Evolutionary conservation across 2,888 invertebrate species (phyloP).

Genomic region (Rhabditophanes sp.): DNA sequence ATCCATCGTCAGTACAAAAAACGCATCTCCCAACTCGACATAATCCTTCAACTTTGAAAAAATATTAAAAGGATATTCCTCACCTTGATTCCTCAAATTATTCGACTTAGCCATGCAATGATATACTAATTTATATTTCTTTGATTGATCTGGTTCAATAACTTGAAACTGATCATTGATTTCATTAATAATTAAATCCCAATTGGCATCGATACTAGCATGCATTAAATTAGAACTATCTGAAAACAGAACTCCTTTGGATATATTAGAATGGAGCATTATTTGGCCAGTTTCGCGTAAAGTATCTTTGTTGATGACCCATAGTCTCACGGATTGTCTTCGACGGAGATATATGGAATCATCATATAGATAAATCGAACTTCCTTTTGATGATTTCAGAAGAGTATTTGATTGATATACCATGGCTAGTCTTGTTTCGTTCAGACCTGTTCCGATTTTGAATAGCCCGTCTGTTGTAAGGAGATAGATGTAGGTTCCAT

Average conservation of each 20-base stretch:
- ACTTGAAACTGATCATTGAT: too few relatives aligned
- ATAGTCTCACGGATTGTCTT: constrained; percentile 33
- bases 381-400: constrained; percentile 52
- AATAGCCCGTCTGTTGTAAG: constrained; percentile 63
- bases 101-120: too few relatives aligned
- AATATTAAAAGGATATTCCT: too few relatives aligned
- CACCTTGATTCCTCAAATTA: too few relatives aligned
- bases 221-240: constrained; percentile 33
- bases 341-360: constrained; percentile 35
- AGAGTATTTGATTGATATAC: constrained; percentile 68
- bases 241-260: constrained; percentile 22
- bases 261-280: constrained; percentile 23
- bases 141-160: too few relatives aligned
- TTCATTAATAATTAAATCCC: constrained; percentile 27
- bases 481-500: constrained; percentile 59
- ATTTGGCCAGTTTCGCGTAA: constrained; percentile 28
- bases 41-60: too few relatives aligned
- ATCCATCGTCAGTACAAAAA: too few relatives aligned
- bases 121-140: too few relatives aligned
- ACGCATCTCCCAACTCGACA: too few relatives aligned
- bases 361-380: constrained; percentile 20
- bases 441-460: constrained; percentile 86
- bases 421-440: constrained; percentile 77
- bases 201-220: constrained; percentile 23
- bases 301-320: constrained; percentile 37